Conservation (phyloP, 2,113 vertebrate genomes). For the Cryptomyrus ogoouensis region DNA sequence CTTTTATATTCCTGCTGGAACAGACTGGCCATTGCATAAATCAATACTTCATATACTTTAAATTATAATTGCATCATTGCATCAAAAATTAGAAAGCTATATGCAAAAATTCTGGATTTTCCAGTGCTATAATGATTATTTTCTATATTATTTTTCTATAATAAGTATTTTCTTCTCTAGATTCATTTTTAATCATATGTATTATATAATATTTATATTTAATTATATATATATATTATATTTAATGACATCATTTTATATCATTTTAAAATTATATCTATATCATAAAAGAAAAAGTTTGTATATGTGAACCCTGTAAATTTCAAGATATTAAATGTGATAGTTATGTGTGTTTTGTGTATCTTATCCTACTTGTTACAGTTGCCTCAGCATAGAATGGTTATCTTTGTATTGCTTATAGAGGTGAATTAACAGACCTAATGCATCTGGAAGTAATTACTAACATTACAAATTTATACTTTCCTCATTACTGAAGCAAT, state of each 20-base stretch:
- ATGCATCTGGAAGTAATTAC: neutral
- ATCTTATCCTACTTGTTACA: neutral
- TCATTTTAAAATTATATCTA: neutral
- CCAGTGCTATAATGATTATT: neutral
- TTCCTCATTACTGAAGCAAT: neutral
- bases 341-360: neutral
- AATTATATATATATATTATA: no score
- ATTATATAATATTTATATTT: no score
- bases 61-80: neutral
- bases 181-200: neutral
- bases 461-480: neutral
- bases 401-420: neutral
- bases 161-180: neutral
- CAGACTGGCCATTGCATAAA: conserved; percentile 7
- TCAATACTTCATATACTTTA: neutral
- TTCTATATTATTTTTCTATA: neutral
- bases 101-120: neutral
- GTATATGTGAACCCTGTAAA: neutral
- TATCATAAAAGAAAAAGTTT: neutral
- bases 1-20: neutral
- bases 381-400: neutral
- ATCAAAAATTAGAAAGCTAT: neutral
- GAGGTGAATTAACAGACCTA: neutral
- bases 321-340: neutral
- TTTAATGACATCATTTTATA: no score